Base-by-base conservation (phyloP, 64 coral and sea anemone genomes). In the Stylophora pistillata region DNA sequence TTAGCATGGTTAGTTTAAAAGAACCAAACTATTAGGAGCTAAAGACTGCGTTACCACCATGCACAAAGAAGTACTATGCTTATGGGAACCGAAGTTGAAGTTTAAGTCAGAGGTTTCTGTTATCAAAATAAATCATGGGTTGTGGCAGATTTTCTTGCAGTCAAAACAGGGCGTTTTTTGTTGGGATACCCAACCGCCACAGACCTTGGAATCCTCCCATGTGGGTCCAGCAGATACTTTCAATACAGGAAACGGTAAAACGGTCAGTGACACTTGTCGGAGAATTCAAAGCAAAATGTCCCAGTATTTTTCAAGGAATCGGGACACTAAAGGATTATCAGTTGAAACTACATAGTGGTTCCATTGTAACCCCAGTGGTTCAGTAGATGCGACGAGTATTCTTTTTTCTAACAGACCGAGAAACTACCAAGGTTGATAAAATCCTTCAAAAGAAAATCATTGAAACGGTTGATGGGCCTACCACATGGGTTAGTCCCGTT, bases 381-480 rank as follows among this genome's bases (percentile, higher is more conserved):
- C 80, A 84, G 11, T 23, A 64, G 31, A 47, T 84, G 58, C 20
- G 80, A 68, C 59, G 60, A 37, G 58, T 84, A 16, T 29, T 29
- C 68, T 84, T 84, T 84, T 78, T 26, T 15, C 13, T 78, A 23
- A 78, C 58, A 28, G 76, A 58, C n/a, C 58, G 58, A 15, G 76
- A 58, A 78, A 78, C 53, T 58, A 17, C n/a, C 76, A 78, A 58
- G 30, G 76, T 78, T 27, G 58, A 88, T 63, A 31, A 64, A 64
- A 72, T 87, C 21, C 55, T 88, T 75, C 15, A 88, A 41, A 29
- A 31, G 70, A 70, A 87, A 72, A 76, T 87, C 23, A 74, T 75
- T 34, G 85, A 87, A 30, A 71, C 0, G 30, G 56, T 76, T 56
- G 53, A 87, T 3, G 72, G 86, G 23, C 72, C 54, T 58, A 88